A percentile compares a stretch with the other conserved stretches of the same genome.
Conservation (phyloP, 2,113 vertebrate genomes). For the Carassius carassius region DNA sequence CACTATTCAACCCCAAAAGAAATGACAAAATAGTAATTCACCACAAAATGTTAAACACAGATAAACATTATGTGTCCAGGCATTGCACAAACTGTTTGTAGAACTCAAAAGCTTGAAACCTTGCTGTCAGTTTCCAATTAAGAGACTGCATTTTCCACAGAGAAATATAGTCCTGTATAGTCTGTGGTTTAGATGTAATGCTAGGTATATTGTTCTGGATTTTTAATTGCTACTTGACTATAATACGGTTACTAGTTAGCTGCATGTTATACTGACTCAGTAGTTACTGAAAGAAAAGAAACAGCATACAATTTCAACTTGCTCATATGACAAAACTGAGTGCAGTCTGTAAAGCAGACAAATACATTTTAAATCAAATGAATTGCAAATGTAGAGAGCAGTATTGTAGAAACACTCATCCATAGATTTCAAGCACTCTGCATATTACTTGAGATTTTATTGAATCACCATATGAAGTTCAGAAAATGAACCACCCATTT, state of each 20-base stretch:
- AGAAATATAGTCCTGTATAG: background rate
- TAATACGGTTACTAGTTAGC: background rate
- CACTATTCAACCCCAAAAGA: no score
- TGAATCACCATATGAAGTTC: background rate
- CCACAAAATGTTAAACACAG: background rate
- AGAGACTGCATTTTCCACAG: background rate
- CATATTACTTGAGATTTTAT: background rate
- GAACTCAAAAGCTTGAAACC: background rate
- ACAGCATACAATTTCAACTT: background rate
- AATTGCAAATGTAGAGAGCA: background rate
- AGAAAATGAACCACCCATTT: background rate
- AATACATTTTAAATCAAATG: background rate
- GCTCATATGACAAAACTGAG: background rate
- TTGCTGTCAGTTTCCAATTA: background rate
- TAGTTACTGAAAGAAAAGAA: background rate
- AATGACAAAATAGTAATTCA: background rate
- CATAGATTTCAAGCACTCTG: background rate
- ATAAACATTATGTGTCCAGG: background rate
- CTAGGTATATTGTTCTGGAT: background rate
- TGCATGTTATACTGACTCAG: background rate
- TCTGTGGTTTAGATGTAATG: background rate
- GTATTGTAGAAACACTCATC: background rate
- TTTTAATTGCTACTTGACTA: background rate
- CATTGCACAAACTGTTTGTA: background rate
- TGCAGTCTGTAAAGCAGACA: background rate